Evolutionary conservation across 1,140 invertebrate species (phyloP), one percentile per base, ranked within the genome.

Genomic region (Drusus annulatus): DNA sequence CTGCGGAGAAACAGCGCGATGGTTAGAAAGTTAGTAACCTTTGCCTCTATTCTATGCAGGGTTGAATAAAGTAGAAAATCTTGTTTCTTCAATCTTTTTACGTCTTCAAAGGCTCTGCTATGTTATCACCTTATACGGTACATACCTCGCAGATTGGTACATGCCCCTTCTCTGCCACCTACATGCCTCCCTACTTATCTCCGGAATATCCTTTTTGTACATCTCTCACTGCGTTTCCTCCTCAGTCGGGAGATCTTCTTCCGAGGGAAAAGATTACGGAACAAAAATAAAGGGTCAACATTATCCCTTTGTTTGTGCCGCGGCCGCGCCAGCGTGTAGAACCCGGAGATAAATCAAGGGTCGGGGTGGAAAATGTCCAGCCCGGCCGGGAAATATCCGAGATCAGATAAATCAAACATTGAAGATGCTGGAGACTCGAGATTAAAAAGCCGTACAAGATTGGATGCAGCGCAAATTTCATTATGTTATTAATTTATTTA

Each of bases 391-490:
- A 50, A 69, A 69, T 69, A 45, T 50, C 65, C 65, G 31, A 50
- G 17, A 69, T 69, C 28, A 50, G 65, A 69, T 69, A 69, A 69
- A 69, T 69, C 65, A 69, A 45, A 50, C 36, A 45, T 45, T 45
- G 28, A 28, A 25, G 62, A 65, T 3, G 62, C 28, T 60, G 56
- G 23, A 60, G 56, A 23, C n/a, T 23, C 23, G 13, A 45, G 36
- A 45, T 45, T 45, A 45, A 45, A 45, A 7, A 45, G 10, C 36
- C 13, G 36, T 13, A 45, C 10, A 13, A 45, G 36, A 45, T 13
- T 45, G 36, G 36, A 8, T 45, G 36, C 36, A 45, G 1, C 10
- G 36, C 36, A 13, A 45, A 8, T 13, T 45, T 45, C 8, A 8
- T 45, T 36, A 8, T 8, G 31, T 36, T 36, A 3, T 36, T 7